Base-by-base conservation (phyloP, 2,888 invertebrate species). In the Ormyrus thymus region DNA sequence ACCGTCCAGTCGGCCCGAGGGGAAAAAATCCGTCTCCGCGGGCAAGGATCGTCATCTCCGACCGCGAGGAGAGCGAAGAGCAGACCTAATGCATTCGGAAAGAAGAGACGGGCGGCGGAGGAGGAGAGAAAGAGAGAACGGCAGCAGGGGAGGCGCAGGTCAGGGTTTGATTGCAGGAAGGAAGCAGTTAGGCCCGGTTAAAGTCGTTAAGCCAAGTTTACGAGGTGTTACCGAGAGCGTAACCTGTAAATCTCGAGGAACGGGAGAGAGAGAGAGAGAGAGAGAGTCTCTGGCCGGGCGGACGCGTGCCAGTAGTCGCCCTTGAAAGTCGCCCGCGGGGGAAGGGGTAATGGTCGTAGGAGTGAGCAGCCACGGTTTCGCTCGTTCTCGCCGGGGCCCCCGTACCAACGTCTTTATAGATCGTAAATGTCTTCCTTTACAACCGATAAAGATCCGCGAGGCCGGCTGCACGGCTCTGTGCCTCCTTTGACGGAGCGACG, bases 161-260 rank as follows among this genome's bases (percentile, higher is more conserved):
- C 88, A 86, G 87, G 89, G 86, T 88, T 86, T 88, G 89, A 89
- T 89, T 89, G 88, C 88, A 90, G 90, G 90, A 89, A 90, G 90
- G 89, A 90, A 90, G 87, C 90, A 89, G 89, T 90, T 90, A 89
- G 90, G 90, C 89, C 87, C 88, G 89, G 88, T 89, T 88, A 86
- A 87, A 89, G 90, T 90, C 90, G 89, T 90, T 90, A 89, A 90
- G 89, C 87, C 88, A 88, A 90, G 90, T 90, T 90, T 90, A 90
- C 90, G 90, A 90, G 90, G 89, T 89, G 90, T 90, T 90, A 89
- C 89, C 89, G 87, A 87, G 86, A 89, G 89, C 88, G 88, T 87
- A 90, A 90, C 90, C 90, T 89, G 90, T 90, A 89, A 90, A 90
- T 90, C 90, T 89, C 87, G 83, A 87, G 85, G 82, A 82, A 80